Evolutionary conservation across 2,888 invertebrate genomes (phyloP).

Genomic region (Ceriagrion tenellum): DNA sequence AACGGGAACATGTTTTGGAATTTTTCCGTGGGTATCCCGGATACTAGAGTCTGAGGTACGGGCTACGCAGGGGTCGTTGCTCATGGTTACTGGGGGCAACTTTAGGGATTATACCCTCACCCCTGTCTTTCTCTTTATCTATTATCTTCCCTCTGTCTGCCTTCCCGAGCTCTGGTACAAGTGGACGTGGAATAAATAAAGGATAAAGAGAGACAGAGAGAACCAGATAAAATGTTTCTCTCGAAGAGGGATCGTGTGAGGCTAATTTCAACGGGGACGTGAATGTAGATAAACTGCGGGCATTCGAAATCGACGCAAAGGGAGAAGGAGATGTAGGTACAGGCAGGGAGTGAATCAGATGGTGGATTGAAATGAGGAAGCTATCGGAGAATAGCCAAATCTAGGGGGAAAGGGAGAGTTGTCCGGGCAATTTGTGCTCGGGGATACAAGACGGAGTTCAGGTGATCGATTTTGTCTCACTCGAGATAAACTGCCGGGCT

Average conservation of each 20-base stretch:
- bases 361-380: conserved; percentile 4
- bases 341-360: neutral
- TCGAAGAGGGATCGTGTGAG: neutral
- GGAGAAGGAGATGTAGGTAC: neutral
- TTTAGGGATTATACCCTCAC: neutral
- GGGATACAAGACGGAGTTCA: neutral
- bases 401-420: neutral
- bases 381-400: conserved; percentile 9
- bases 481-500: neutral
- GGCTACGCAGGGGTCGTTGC: neutral
- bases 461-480: neutral
- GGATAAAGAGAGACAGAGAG: neutral
- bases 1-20: neutral
- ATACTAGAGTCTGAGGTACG: neutral
- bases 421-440: neutral
- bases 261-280: neutral
- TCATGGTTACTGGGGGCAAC: neutral
- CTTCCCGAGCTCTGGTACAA: neutral
- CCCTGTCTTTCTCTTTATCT: neutral
- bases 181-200: neutral
- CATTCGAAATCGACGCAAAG: neutral
- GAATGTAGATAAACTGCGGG: conserved; percentile 18
- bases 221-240: neutral
- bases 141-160: neutral
- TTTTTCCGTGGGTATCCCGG: neutral